phyloP scores from a whole-genome alignment of 2,797 vertebrate species.

The Sphaeramia orbicularis region DNA sequence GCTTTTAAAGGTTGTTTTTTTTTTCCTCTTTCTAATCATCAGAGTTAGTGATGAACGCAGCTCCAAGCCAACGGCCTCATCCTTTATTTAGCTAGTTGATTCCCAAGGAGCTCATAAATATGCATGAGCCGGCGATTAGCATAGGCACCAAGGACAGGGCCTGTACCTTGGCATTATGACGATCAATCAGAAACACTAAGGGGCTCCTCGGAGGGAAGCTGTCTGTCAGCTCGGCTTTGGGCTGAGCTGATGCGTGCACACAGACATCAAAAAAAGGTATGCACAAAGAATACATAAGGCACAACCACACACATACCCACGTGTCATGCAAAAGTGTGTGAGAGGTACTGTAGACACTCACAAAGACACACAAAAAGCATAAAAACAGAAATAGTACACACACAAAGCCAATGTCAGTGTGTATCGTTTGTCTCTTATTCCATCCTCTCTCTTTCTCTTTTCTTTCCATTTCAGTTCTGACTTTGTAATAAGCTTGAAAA shows the following conservation, averaged over 20 bases:
- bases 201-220: constrained; percentile 74
- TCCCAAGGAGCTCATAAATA: constrained; percentile 77
- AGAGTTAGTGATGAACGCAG: constrained; percentile 64
- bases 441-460: constrained; percentile 16
- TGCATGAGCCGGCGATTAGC: constrained; percentile 76
- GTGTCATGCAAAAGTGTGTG: constrained; percentile 14
- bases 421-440: constrained; percentile 32
- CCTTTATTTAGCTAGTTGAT: constrained; percentile 80
- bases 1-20: constrained; percentile 44
- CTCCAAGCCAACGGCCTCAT: constrained; percentile 72
- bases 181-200: constrained; percentile 78
- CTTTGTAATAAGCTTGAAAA: constrained; percentile 74
- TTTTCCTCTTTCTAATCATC: constrained; percentile 65
- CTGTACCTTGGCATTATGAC: constrained; percentile 78
- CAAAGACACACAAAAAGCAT: neutral
- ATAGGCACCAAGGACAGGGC: constrained; percentile 78
- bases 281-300: constrained; percentile 52
- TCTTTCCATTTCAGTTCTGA: constrained; percentile 30
- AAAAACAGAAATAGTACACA: neutral
- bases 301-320: constrained; percentile 5
- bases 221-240: constrained; percentile 77
- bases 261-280: constrained; percentile 36
- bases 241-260: constrained; percentile 46
- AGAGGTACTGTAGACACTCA: neutral
- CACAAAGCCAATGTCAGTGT: constrained; percentile 8